These are phyloP conservation scores for Drosophila pseudotakahashii DNA, from an alignment of 2,888 invertebrate species.

Conservation along the genomic window DNA sequence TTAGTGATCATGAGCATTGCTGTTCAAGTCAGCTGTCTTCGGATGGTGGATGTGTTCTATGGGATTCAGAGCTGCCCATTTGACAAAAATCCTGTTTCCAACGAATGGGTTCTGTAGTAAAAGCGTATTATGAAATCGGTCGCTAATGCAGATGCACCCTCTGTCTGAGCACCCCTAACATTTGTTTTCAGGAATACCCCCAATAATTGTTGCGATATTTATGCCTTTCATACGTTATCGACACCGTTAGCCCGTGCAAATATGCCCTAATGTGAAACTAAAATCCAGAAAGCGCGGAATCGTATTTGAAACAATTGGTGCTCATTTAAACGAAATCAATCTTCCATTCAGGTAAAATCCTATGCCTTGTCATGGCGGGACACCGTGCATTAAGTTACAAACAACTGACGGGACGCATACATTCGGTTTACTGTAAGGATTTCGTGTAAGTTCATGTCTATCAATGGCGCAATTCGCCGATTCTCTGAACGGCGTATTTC, in stretches of 20 bases:
- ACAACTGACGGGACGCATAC: constrained; percentile 47
- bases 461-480: not conserved
- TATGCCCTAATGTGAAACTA: not conserved
- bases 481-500: not conserved
- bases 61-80: too few species aligned
- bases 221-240: not conserved
- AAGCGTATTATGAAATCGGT: too few species aligned
- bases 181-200: not conserved
- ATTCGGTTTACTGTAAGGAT: constrained; percentile 62
- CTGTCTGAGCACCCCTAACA: too few species aligned
- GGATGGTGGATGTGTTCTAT: too few species aligned
- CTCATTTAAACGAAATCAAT: too few species aligned
- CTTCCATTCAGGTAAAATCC: not conserved
- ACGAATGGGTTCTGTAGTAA: too few species aligned
- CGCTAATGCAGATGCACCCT: too few species aligned
- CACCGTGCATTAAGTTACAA: constrained; percentile 3
- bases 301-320: constrained; percentile 9
- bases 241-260: not conserved
- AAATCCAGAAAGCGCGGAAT: constrained; percentile 10
- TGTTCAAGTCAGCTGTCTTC: too few species aligned
- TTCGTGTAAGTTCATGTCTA: constrained; percentile 56
- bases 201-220: not conserved
- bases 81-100: too few species aligned
- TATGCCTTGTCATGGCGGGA: constrained; percentile 1
- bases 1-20: too few species aligned